These are phyloP conservation scores for Ambastaia sidthimunki DNA, from an alignment of 2,797 vertebrate genomes.

Conservation along the genomic window DNA sequence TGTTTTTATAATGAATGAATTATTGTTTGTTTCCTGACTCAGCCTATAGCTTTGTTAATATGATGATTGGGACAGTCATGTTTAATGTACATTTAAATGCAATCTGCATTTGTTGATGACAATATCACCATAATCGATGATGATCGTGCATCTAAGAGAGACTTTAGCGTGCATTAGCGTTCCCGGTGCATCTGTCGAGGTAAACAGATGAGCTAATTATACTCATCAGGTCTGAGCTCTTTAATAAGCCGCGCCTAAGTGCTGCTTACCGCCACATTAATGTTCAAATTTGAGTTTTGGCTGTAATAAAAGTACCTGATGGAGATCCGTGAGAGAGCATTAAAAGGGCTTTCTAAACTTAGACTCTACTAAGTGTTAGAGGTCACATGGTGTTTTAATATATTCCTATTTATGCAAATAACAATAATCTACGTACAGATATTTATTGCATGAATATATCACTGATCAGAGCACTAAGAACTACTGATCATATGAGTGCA, in stretches of 20 bases:
- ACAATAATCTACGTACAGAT: slow-evolving; percentile 10
- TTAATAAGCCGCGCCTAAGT: slow-evolving; percentile 55
- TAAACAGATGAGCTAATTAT: slow-evolving; percentile 61
- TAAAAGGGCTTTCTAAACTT: slow-evolving; percentile 38
- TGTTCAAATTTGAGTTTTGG: slow-evolving; percentile 47
- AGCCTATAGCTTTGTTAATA: background rate
- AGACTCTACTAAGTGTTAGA: slow-evolving; percentile 19
- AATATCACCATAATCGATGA: slow-evolving; percentile 39
- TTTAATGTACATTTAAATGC: slow-evolving; percentile 46
- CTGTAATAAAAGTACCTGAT: slow-evolving; percentile 41
- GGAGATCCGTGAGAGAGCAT: slow-evolving; percentile 17
- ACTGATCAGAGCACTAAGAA: background rate
- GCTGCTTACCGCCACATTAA: slow-evolving; percentile 57
- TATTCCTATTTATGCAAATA: slow-evolving; percentile 34
- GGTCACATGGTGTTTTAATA: slow-evolving; percentile 27
- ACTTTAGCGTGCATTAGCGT: slow-evolving; percentile 53
- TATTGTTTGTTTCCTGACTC: background rate
- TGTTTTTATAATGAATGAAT: background rate
- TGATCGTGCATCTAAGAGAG: slow-evolving; percentile 46
- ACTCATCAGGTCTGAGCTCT: slow-evolving; percentile 46
- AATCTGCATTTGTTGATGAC: slow-evolving; percentile 18
- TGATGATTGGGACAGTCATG: slow-evolving; percentile 1
- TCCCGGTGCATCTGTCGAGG: slow-evolving; percentile 49
- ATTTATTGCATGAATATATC: slow-evolving; percentile 1
- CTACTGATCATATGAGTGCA: background rate